These are phyloP conservation scores for Aphis craccivora DNA, from an alignment of 1,140 invertebrate genomes.

Conservation along the genomic window DNA sequence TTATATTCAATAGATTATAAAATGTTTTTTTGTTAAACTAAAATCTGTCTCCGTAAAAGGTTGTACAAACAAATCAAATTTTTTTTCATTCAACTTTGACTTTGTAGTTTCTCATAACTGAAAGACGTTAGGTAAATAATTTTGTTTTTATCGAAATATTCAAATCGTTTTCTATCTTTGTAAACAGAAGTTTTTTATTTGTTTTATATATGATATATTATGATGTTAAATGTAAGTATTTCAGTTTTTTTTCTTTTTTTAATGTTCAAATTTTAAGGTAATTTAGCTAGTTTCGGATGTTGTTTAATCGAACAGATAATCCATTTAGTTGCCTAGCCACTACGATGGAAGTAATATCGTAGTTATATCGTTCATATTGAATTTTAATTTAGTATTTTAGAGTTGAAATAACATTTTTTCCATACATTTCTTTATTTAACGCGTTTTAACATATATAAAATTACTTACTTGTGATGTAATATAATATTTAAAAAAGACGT, in stretches of 20 bases:
- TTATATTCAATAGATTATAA: not conserved
- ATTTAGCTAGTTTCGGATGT: not conserved
- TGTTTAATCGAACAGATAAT: not conserved
- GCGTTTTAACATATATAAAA: not conserved
- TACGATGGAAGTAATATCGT: not conserved
- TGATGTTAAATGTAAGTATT: not conserved
- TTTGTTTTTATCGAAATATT: not conserved
- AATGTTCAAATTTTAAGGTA: not conserved
- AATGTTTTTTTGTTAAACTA: not conserved
- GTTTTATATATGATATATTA: not conserved
- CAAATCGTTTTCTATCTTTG: not conserved
- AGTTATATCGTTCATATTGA: not conserved
- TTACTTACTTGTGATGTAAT: not conserved
- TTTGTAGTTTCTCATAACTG: not conserved
- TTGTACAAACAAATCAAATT: not conserved
- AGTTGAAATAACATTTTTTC: not conserved
- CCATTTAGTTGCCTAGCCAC: not conserved
- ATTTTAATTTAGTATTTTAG: not conserved
- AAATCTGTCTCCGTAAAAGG: not conserved
- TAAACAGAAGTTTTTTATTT: not conserved
- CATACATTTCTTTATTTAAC: not conserved
- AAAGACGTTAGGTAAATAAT: not conserved
- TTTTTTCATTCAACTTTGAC: not conserved
- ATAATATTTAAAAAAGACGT: not conserved
- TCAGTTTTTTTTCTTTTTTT: not conserved